Percentiles rank a stretch among this genome's conserved stretches.
Evolutionary conservation across 1,140 invertebrate genomes (phyloP).

Genomic region (Saccostrea glomerata): DNA sequence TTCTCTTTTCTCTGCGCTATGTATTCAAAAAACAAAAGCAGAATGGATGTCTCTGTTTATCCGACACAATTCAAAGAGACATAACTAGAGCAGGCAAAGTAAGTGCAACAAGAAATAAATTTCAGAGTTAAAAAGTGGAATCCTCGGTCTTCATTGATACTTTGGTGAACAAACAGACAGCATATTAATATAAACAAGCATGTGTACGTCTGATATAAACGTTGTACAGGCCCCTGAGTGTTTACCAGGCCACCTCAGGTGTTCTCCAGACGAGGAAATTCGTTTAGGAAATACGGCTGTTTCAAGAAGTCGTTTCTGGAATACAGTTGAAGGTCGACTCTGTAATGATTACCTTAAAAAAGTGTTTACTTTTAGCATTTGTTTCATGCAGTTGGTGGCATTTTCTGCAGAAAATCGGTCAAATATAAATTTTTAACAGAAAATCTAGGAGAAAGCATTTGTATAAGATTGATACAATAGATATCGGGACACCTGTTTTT

Average conservation of each 20-base stretch:
- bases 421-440: background rate
- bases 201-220: background rate
- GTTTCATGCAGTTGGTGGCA: background rate
- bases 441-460: background rate
- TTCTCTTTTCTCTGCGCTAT: background rate
- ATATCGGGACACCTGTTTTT: background rate
- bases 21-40: background rate
- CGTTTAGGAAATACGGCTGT: slow-evolving; percentile 5
- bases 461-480: background rate
- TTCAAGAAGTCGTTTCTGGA: background rate
- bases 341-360: background rate
- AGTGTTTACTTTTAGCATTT: slow-evolving; percentile 3
- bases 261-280: background rate
- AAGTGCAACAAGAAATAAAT: slow-evolving; percentile 6
- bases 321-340: background rate
- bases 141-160: slow-evolving; percentile 13
- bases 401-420: background rate
- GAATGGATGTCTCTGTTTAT: background rate
- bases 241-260: slow-evolving; percentile 14
- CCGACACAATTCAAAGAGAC: slow-evolving; percentile 17
- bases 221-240: background rate
- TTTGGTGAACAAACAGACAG: background rate
- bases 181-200: slow-evolving; percentile 19
- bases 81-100: background rate
- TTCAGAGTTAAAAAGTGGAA: background rate